Base-by-base conservation (phyloP, 1,140 invertebrate genomes). In the Lordiphosa collinella region DNA sequence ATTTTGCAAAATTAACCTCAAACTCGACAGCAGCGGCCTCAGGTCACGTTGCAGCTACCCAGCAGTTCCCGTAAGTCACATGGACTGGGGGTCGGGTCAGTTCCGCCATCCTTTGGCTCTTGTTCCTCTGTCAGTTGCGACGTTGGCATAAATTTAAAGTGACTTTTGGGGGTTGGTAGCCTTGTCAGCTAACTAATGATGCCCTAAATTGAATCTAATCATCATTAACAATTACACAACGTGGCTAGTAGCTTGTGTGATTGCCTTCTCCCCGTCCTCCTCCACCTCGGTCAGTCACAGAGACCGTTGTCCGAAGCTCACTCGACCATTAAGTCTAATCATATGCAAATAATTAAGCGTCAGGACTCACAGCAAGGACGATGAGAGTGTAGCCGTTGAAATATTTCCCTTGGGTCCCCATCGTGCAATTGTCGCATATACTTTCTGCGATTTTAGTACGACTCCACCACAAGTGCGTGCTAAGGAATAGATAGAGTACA, bases 181-280 rank as follows among this genome's bases (percentile, higher is more conserved):
- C 53, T 67, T 67, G 76, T 82, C 69, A 78, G 79, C 64, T 79
- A 79, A 79, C 86, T 88, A 88, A 88, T 88, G 86, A 86, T 86
- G 86, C 86, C 76, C 82, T 69, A 87, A 88, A 88, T 88, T 88
- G 86, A 87, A 79, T 88, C 86, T 88, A 88, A 88, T 88, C 86
- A 88, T 88, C 86, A 88, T 87, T 88, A 88, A 87, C 86, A 88
- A 88, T 87, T 85, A 85, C 79, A 85, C 62, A 78, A 55, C 76
- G 59, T 40, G 64, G 57, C 59, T 68, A 63, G 64, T 68, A 63
- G 64, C 72, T 84, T 57, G 63, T 64, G 78, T 82, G 78, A 82
- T 84, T 82, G 72, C 58, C 41, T 44, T 18, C 41, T 29, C 22
- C 41, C 12, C 29, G 22, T 11, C 12, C 41, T 4, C 22, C 22